Percentiles rank a stretch among this genome's conserved stretches.
phyloP scores from a whole-genome alignment of 2,888 invertebrate species.

The Cerceris rybyensis region DNA sequence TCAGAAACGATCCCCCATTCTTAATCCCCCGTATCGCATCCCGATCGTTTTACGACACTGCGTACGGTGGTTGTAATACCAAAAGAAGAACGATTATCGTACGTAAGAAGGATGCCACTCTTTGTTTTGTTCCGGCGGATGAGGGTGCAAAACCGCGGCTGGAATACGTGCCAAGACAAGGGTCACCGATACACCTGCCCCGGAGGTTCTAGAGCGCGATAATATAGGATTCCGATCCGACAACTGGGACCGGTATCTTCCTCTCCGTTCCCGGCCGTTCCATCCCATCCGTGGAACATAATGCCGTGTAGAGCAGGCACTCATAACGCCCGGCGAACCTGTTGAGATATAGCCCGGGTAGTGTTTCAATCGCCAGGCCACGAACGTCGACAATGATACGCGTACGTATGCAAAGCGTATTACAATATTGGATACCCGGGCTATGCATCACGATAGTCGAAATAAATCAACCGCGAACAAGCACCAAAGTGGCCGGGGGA shows the following conservation, averaged over 20 bases:
- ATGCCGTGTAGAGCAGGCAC: slow-evolving; percentile 78
- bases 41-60: neutral
- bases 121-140: slow-evolving; percentile 31
- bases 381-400: slow-evolving; percentile 76
- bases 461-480: slow-evolving; percentile 80
- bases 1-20: too few species aligned
- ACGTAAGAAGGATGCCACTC: slow-evolving; percentile 5
- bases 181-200: slow-evolving; percentile 70
- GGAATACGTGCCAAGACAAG: slow-evolving; percentile 54
- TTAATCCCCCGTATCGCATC: neutral
- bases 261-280: slow-evolving; percentile 23
- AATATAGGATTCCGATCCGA: slow-evolving; percentile 79
- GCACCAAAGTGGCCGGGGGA: slow-evolving; percentile 70
- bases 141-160: slow-evolving; percentile 47
- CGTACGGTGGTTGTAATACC: too few species aligned
- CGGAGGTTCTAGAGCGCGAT: slow-evolving; percentile 69
- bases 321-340: slow-evolving; percentile 79
- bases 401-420: slow-evolving; percentile 76
- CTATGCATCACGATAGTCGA: slow-evolving; percentile 80
- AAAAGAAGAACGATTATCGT: slow-evolving; percentile 2
- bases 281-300: slow-evolving; percentile 68
- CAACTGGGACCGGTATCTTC: slow-evolving; percentile 65
- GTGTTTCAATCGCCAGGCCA: slow-evolving; percentile 79
- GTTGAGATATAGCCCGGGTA: slow-evolving; percentile 81
- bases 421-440: slow-evolving; percentile 80